A percentile compares a stretch with the other conserved stretches of the same genome.
Evolutionary conservation across 2,113 vertebrate species (phyloP).

Genomic region (Ictalurus punctatus): DNA sequence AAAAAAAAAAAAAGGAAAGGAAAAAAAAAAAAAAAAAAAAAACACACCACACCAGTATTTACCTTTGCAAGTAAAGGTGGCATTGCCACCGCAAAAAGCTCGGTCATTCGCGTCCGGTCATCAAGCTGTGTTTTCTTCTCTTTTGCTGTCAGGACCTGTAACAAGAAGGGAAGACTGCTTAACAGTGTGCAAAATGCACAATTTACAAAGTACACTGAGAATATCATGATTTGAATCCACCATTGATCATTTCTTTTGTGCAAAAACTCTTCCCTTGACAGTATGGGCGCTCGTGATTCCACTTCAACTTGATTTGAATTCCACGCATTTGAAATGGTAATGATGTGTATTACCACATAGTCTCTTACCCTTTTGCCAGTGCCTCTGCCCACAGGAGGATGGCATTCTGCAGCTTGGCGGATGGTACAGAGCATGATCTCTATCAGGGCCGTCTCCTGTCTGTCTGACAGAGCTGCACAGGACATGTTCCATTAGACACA

Average conservation of each 20-base stretch:
- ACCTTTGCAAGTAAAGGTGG: slow-evolving; percentile 97
- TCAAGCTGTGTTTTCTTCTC: slow-evolving; percentile 97
- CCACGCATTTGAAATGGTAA: not conserved
- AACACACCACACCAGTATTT: not conserved
- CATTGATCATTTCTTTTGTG: not conserved
- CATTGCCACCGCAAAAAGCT: slow-evolving; percentile 92
- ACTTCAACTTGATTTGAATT: not conserved
- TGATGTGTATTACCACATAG: not conserved
- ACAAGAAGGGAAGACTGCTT: slow-evolving; percentile 5
- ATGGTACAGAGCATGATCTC: slow-evolving; percentile 99
- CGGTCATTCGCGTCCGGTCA: slow-evolving; percentile 95
- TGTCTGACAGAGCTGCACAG: slow-evolving; percentile 87
- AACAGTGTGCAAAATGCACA: not conserved
- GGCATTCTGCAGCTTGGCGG: slow-evolving; percentile 96
- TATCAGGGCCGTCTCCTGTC: slow-evolving; percentile 96
- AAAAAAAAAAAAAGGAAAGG: not conserved
- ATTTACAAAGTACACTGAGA: not conserved
- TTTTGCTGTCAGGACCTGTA: slow-evolving; percentile 95
- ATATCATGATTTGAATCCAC: not conserved
- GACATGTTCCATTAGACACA: not conserved
- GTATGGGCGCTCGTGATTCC: not conserved
- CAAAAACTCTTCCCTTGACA: not conserved
- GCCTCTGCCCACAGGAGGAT: slow-evolving; percentile 96
- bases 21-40: not conserved
- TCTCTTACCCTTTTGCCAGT: slow-evolving; percentile 93